phyloP scores from a whole-genome alignment of 2,888 invertebrate genomes.

The Sisyra terminalis region DNA sequence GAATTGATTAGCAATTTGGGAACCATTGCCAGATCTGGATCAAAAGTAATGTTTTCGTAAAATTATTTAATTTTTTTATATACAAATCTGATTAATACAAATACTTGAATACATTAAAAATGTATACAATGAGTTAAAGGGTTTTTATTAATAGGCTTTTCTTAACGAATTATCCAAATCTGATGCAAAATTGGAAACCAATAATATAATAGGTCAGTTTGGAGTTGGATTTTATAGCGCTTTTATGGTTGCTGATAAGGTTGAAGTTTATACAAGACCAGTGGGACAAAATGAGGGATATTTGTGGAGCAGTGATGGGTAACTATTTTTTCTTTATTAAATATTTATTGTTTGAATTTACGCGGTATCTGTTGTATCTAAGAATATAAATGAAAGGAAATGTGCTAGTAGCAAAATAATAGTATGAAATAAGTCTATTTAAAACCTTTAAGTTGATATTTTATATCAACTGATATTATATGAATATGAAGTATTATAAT shows the following conservation, averaged over 20 bases:
- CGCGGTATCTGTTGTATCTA: too few relatives aligned
- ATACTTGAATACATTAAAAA: background rate
- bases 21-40: constrained; percentile 91
- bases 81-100: too few relatives aligned
- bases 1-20: constrained; percentile 84
- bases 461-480: too few relatives aligned
- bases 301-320: constrained; percentile 89
- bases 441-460: too few relatives aligned
- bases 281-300: constrained; percentile 52
- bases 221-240: constrained; percentile 97
- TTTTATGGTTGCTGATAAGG: constrained; percentile 93
- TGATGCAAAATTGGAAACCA: constrained; percentile 38
- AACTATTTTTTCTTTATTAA: constrained; percentile 8
- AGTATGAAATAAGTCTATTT: too few relatives aligned
- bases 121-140: background rate
- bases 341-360: too few relatives aligned
- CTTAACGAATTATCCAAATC: constrained; percentile 65
- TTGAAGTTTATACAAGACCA: constrained; percentile 78
- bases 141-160: constrained; percentile 45
- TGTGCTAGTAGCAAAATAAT: too few relatives aligned
- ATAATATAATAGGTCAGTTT: constrained; percentile 89
- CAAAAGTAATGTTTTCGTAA: constrained; percentile 66
- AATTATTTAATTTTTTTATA: too few relatives aligned
- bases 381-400: too few relatives aligned
- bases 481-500: too few relatives aligned